Base-by-base conservation (phyloP, 2,888 invertebrate species). In the Hydrotaea cyrtoneurina region DNA sequence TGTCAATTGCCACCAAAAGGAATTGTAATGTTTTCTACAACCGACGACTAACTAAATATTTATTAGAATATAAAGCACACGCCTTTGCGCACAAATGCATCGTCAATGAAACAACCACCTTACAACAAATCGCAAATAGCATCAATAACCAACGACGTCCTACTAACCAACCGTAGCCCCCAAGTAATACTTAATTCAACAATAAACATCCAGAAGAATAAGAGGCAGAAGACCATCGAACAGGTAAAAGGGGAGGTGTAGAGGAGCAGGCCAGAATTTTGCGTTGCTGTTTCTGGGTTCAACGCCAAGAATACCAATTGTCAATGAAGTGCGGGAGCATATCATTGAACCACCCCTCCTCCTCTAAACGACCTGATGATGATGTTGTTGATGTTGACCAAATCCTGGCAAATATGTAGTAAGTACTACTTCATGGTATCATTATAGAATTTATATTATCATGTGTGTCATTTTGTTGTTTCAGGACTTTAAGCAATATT, bases 21-120 rank as follows among this genome's bases (percentile, higher is more conserved):
- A 75, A 71, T 17, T 66, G n/a, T 19, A 84, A 75, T 71, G 78
- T 46, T 59, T 57, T 50, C 43, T 50, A 13, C 21, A 66, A 36
- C 17, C n/a, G 11, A 50, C 53, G 62, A 46, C 5, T 59, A 57
- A 69, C 26, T 64, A 46, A 83, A 78, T 66, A 59, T 55, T n/a
- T 71, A 81, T 43, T 69, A 81, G 82, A 53, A 71, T 74, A 77
- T 74, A 21, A 82, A 85, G 85, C 85, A 85, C 82, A 85, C 85
- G 85, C 85, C 85, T 85, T 85, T 85, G 85, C 85, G 85, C 85
- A 85, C 85, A 85, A 85, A 79, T 85, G 84, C 85, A 85, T 79
- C 59, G 78, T 66, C 55, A 69, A 72, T 62, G 78, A 85, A 85
- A 80, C 82, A 80, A 83, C 80, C 82, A 83, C 85, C 80, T 82